Evolutionary conservation across 2,888 invertebrate genomes (phyloP).

Genomic region (Notodonta ziczac): DNA sequence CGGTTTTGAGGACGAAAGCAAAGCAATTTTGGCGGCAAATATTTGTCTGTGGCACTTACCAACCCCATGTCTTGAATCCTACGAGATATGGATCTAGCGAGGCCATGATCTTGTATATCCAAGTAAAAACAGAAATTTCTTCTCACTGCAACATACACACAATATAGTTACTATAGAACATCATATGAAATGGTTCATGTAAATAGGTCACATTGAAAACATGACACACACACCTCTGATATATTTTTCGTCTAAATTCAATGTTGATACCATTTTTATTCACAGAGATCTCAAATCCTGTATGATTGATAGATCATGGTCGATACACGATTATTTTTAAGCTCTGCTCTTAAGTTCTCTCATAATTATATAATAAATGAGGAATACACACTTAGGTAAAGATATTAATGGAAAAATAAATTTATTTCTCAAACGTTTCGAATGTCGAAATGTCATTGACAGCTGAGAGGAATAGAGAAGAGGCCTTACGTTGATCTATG

Average conservation of each 20-base stretch:
- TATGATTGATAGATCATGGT: conserved; percentile 22
- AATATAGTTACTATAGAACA: neutral
- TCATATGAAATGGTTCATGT: conserved; percentile 13
- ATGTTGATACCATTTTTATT: conserved; percentile 75
- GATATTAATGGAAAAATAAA: conserved; percentile 56
- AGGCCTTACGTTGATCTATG: conserved; percentile 62
- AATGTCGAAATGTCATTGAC: conserved; percentile 77
- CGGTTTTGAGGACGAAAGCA: conserved; percentile 5
- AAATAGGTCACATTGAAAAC: conserved; percentile 44
- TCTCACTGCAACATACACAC: conserved; percentile 71
- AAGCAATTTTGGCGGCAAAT: conserved; percentile 64
- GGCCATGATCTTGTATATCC: conserved; percentile 89
- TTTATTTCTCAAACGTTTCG: conserved; percentile 66
- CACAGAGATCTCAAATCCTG: conserved; percentile 26
- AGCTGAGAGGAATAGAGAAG: conserved; percentile 76
- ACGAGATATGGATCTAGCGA: conserved; percentile 86
- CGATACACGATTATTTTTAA: conserved; percentile 17
- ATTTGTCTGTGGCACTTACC: conserved; percentile 75
- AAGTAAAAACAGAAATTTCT: conserved; percentile 90
- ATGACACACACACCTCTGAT: conserved; percentile 70
- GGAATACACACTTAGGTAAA: conserved; percentile 34
- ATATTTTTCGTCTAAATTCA: conserved; percentile 77
- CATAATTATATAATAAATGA: conserved; percentile 50
- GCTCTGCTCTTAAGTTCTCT: conserved; percentile 20
- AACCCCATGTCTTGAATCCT: conserved; percentile 90